Conservation (phyloP, 2,797 vertebrate species). For the Sebastes cheni region DNA sequence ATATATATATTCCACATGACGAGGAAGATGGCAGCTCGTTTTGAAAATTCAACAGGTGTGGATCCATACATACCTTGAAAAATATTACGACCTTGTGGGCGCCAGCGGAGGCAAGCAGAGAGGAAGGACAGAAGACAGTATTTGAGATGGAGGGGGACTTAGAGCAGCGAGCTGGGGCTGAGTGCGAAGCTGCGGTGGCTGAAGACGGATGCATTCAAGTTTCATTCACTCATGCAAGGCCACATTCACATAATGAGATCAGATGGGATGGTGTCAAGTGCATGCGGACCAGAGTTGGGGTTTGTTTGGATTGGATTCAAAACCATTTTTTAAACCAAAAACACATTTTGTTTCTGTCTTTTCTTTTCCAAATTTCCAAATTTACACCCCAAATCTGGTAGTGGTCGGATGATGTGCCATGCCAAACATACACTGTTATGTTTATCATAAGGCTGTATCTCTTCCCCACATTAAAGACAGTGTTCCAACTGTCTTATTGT, state of each 20-base stretch:
- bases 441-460: not conserved
- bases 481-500: not conserved
- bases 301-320: not conserved
- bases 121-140: conserved; percentile 79
- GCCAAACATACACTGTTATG: conserved; percentile 11
- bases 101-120: conserved; percentile 78
- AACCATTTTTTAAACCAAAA: not conserved
- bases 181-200: conserved; percentile 12
- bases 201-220: conserved; percentile 3
- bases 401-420: not conserved
- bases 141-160: conserved; percentile 67
- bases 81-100: conserved; percentile 84
- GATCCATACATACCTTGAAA: conserved; percentile 84
- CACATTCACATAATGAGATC: not conserved
- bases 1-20: conserved; percentile 31
- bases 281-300: conserved; percentile 50
- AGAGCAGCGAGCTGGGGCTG: conserved; percentile 25
- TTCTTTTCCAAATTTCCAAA: not conserved
- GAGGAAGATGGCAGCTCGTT: conserved; percentile 28
- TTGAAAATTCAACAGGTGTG: conserved; percentile 27
- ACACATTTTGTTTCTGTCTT: not conserved
- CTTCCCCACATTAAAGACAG: conserved; percentile 24
- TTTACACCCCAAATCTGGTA: conserved; percentile 36
- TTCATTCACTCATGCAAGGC: conserved; percentile 22
- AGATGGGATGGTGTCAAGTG: not conserved